phyloP scores from a whole-genome alignment of 2,888 invertebrate genomes.

The Melinaea marsaeus region DNA sequence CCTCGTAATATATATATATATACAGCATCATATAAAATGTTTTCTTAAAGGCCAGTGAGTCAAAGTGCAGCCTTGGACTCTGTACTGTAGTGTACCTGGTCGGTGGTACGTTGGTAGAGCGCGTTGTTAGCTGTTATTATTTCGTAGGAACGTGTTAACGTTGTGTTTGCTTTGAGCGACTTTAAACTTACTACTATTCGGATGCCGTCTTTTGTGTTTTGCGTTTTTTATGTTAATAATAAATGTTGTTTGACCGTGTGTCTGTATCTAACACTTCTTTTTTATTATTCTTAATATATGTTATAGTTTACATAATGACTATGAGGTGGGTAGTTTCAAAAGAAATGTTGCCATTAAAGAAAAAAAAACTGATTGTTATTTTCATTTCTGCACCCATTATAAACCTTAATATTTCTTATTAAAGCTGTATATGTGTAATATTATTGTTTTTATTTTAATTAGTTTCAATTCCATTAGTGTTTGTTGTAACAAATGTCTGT shows the following conservation, averaged over 20 bases:
- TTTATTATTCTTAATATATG: too few relatives aligned
- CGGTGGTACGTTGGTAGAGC: slow-evolving; percentile 29
- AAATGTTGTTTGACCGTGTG: slow-evolving; percentile 9
- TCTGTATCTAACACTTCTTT: neutral
- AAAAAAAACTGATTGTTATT: too few relatives aligned
- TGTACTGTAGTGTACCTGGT: slow-evolving; percentile 16
- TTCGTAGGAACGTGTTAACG: slow-evolving; percentile 24
- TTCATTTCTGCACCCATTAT: too few relatives aligned
- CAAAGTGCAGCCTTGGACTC: neutral
- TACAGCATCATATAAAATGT: neutral
- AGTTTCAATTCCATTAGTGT: too few relatives aligned
- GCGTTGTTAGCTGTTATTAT: slow-evolving; percentile 31
- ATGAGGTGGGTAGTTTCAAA: neutral
- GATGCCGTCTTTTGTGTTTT: slow-evolving; percentile 21
- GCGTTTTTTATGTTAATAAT: slow-evolving; percentile 18
- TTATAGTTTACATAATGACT: neutral
- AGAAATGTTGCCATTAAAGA: neutral
- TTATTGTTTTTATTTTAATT: too few relatives aligned
- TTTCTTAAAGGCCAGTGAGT: neutral
- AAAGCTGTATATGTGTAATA: too few relatives aligned
- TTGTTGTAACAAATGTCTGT: too few relatives aligned
- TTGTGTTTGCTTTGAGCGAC: slow-evolving; percentile 26
- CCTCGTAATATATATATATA: neutral
- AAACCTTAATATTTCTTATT: too few relatives aligned
- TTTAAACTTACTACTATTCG: slow-evolving; percentile 9